phyloP scores from a whole-genome alignment of 2,797 vertebrate genomes.

The Agapornis canus region DNA sequence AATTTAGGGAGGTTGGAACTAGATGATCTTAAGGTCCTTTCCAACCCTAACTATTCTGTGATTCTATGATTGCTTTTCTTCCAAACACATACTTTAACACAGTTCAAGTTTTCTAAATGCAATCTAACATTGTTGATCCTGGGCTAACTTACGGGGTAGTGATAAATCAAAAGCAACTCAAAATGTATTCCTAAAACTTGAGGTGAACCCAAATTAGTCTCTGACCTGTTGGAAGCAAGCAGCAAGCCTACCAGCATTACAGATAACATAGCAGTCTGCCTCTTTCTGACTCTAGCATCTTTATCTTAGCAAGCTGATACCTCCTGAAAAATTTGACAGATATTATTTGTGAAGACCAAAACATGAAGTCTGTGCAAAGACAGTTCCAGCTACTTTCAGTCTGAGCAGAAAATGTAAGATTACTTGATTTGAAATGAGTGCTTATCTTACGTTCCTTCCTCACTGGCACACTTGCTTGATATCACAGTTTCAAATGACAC shows the following conservation, averaged over 20 bases:
- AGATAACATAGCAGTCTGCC: neutral
- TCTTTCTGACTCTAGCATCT: neutral
- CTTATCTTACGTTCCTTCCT: conserved; percentile 1
- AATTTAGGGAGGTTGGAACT: neutral
- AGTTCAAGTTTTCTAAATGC: neutral
- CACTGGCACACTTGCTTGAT: neutral
- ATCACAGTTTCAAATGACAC: neutral
- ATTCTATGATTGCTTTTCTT: neutral
- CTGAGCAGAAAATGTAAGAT: neutral
- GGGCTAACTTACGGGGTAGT: neutral
- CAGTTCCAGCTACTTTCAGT: neutral
- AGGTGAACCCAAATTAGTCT: neutral
- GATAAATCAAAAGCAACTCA: neutral
- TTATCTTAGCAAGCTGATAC: conserved; percentile 12
- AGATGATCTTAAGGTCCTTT: too few species aligned
- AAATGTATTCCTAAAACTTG: neutral
- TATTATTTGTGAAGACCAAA: neutral
- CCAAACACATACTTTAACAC: neutral
- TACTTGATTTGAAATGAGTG: neutral
- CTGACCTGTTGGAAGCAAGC: neutral
- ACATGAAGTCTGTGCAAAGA: neutral
- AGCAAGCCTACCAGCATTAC: neutral
- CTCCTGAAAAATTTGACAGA: neutral
- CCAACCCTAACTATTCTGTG: too few species aligned
- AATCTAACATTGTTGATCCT: neutral